Percentiles rank a stretch among this genome's conserved stretches.
Evolutionary conservation across 2,888 invertebrate species (phyloP).

Genomic region (Drosophila melanocephala): DNA sequence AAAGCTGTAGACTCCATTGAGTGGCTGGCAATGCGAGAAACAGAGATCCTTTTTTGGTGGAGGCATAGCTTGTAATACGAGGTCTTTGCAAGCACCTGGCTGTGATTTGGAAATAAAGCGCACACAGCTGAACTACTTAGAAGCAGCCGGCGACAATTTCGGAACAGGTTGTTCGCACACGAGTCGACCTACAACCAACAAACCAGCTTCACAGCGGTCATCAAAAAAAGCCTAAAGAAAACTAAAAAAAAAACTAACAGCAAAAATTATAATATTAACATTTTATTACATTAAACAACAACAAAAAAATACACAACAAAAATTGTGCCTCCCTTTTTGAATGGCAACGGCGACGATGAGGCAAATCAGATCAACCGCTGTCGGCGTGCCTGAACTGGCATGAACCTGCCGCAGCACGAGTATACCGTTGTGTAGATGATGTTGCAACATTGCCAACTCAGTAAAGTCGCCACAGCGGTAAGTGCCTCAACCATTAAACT

Average conservation of each 20-base stretch:
- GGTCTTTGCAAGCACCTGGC: conserved; percentile 59
- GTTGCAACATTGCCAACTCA: conserved; percentile 61
- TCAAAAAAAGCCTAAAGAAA: not conserved
- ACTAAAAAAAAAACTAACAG: conserved; percentile 36
- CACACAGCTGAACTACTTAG: conserved; percentile 46
- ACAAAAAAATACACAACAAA: conserved; percentile 1
- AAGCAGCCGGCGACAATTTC: conserved; percentile 12
- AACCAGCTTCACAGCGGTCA: conserved; percentile 44
- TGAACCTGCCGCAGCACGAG: conserved; percentile 67
- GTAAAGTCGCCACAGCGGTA: conserved; percentile 36
- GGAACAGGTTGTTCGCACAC: conserved; percentile 53
- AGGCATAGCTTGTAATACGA: conserved; percentile 29
- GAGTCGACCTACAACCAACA: conserved; percentile 35
- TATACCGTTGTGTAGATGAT: conserved; percentile 68
- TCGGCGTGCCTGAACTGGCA: conserved; percentile 63
- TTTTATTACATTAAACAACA: conserved; percentile 46
- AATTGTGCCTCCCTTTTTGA: conserved; percentile 21
- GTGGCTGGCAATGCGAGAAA: conserved; percentile 55
- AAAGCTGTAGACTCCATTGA: conserved; percentile 28
- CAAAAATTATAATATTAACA: conserved; percentile 66
- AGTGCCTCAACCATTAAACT: conserved; percentile 48
- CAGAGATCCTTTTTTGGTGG: conserved; percentile 37
- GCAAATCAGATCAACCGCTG: conserved; percentile 72
- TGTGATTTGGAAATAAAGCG: conserved; percentile 53
- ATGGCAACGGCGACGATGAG: conserved; percentile 30